phyloP scores from a whole-genome alignment of 2,113 vertebrate species.

The Alethe castanea region DNA sequence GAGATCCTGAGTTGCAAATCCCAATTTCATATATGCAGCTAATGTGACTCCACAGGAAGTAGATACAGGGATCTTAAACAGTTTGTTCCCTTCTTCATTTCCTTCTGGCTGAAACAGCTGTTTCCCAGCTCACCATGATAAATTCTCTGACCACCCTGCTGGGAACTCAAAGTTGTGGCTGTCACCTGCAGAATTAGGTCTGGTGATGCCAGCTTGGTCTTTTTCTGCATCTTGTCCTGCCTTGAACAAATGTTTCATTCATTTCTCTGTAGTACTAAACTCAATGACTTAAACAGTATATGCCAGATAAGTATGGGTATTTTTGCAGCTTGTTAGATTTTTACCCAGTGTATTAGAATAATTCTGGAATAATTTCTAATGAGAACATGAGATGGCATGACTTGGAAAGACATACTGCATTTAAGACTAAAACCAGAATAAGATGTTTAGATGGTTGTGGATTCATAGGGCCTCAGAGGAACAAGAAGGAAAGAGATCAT shows the following conservation, averaged over 20 bases:
- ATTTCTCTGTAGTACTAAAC: not conserved
- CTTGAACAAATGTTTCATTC: not conserved
- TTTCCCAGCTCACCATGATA: not conserved
- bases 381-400: not conserved
- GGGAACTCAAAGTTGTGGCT: not conserved
- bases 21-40: not conserved
- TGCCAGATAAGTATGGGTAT: not conserved
- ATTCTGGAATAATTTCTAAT: not conserved
- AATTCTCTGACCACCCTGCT: not conserved
- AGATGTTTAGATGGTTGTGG: not conserved
- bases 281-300: not conserved
- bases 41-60: not conserved
- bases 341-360: not conserved
- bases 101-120: not conserved
- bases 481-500: not conserved
- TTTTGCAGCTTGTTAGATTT: not conserved
- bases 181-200: not conserved
- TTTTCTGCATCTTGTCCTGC: not conserved
- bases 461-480: not conserved
- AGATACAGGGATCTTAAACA: not conserved
- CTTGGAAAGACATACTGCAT: not conserved
- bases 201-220: not conserved
- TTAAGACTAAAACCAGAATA: not conserved
- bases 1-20: not conserved
- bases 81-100: not conserved